Evolutionary conservation across 2,113 vertebrate genomes (phyloP).

Genomic region (Tetrao urogallus): DNA sequence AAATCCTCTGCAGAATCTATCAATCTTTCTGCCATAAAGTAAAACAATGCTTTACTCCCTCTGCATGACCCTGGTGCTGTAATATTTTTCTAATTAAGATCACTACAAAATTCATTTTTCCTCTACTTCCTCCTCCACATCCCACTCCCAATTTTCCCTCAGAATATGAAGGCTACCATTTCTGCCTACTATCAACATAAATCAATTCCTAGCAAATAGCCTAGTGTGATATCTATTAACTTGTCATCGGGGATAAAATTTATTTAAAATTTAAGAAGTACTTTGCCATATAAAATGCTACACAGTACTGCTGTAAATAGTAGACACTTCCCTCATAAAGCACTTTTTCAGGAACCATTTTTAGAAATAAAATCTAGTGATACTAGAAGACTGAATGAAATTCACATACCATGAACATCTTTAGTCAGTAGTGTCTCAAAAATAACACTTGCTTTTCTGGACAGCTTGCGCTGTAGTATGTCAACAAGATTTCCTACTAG

Average conservation of each 20-base stretch:
- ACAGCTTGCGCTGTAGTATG: conserved; percentile 47
- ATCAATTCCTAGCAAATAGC: conserved; percentile 72
- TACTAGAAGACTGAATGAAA: conserved; percentile 39
- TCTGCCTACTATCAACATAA: conserved; percentile 65
- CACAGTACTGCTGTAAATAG: conserved; percentile 60
- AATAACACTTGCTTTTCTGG: conserved; percentile 63
- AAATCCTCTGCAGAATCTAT: conserved; percentile 31
- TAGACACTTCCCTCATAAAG: conserved; percentile 31
- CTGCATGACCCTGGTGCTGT: conserved; percentile 20
- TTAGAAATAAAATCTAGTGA: conserved; percentile 52
- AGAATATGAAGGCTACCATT: conserved; percentile 52
- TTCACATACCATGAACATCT: conserved; percentile 52
- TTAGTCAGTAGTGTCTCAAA: conserved; percentile 43
- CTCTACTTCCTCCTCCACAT: conserved; percentile 39
- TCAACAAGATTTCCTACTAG: conserved; percentile 43
- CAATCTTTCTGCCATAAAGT: conserved; percentile 17
- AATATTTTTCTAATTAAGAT: conserved; percentile 74
- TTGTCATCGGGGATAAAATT: conserved; percentile 73
- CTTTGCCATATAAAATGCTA: conserved; percentile 54
- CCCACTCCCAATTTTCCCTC: conserved; percentile 60
- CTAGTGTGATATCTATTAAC: conserved; percentile 70
- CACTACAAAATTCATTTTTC: conserved; percentile 64
- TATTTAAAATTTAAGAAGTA: conserved; percentile 72
- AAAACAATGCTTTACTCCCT: conserved; percentile 6
- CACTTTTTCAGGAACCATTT: conserved; percentile 31